Conservation (phyloP, 35 echinoderm and acorn worm genomes). For the Patiria miniata region DNA sequence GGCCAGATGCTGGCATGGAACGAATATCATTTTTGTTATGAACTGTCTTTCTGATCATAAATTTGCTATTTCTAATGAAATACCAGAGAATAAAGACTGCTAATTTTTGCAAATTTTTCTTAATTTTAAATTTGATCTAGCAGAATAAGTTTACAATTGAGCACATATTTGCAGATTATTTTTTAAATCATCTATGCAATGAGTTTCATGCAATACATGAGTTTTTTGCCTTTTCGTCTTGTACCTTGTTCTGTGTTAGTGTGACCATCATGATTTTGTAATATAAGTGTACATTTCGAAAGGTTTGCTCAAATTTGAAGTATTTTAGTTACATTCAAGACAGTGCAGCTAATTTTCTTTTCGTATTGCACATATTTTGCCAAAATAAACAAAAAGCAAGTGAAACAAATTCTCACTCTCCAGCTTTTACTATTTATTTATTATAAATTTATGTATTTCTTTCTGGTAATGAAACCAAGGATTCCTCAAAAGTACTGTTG, state of each 20-base stretch:
- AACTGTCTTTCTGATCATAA: neutral
- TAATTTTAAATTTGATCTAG: neutral
- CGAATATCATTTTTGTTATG: neutral
- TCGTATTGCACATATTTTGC: slow-evolving; percentile 14
- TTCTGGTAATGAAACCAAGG: too few relatives aligned
- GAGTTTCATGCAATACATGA: slow-evolving; percentile 18
- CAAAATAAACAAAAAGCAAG: slow-evolving; percentile 3
- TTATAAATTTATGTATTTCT: too few relatives aligned
- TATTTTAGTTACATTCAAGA: neutral
- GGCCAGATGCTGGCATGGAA: neutral
- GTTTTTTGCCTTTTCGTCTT: neutral
- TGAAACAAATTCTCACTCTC: too few relatives aligned
- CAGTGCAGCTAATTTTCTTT: neutral
- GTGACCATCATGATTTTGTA: neutral
- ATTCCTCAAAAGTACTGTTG: too few relatives aligned
- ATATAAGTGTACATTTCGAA: neutral
- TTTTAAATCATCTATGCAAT: neutral
- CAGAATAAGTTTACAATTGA: neutral
- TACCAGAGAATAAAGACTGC: neutral
- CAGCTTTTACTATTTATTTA: too few relatives aligned
- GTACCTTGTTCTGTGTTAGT: neutral
- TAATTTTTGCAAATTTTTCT: neutral
- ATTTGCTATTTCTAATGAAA: neutral
- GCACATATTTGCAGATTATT: neutral
- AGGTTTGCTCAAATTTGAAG: neutral